Base-by-base conservation (phyloP, 2,888 invertebrate genomes). In the Petrolisthes cinctipes region DNA sequence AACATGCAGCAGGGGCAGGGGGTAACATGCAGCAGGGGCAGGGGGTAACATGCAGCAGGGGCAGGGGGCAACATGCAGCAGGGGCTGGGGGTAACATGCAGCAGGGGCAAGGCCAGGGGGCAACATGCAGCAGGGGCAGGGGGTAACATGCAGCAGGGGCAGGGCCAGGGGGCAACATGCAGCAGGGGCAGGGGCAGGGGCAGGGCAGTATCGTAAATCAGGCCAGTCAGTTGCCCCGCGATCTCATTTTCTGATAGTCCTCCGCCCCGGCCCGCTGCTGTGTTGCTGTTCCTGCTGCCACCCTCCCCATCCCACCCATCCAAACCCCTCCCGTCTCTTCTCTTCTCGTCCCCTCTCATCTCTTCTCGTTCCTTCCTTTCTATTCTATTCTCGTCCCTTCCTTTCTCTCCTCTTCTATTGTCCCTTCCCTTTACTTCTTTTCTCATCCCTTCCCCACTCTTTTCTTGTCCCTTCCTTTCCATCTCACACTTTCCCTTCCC, bases 211-310 rank as follows among this genome's bases (percentile, higher is more conserved):
- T 86, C 86, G 82, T 86, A 86, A 86, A 86, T 86, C 86, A 86
- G 86, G 51, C 76, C 76, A 86, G 86, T 76, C 86, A 82, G 75
- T 80, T 86, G 86, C 82, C 82, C 76, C 75, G 82, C 82, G 86
- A 86, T 86, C 86, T 86, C 86, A 86, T 86, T 86, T 82, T 86
- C 86, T 86, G 86, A 86, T 86, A 86, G 86, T 75, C 86, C 81
- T 71, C 82, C 66, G 51, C 76, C 76, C 76, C 51, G 20, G 37
- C 61, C 57, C 54, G 23, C 56, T 68, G 23, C 56, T 20, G 53
- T 20, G 23, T 76, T 76, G 54, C 51, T 83, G 73, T 54, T 14
- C 76, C 57, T 75, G 56, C 76, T 76, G 73, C 54, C 17, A 61
- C 11, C 79, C 66, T 37, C 17, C 66, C 14, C 68, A 2, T 53